phyloP scores from a whole-genome alignment of 37 sponge, comb jelly and placozoan genomes.

The Agelas oroides region DNA sequence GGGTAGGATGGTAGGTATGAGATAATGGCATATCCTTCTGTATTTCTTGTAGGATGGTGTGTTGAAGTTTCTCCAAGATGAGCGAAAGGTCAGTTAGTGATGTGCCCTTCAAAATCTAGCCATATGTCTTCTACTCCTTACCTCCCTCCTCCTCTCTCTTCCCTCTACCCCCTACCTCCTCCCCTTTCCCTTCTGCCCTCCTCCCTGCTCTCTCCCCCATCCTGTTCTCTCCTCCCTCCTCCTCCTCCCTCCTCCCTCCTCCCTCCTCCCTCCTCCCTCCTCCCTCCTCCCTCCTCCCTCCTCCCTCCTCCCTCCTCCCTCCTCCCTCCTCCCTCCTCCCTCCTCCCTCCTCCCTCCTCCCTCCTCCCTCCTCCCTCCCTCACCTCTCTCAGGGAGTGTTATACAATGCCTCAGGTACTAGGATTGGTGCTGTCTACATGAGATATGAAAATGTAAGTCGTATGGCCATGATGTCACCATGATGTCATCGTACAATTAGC shows the following conservation, averaged over 20 bases:
- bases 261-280: neutral
- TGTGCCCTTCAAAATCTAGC: too few species aligned
- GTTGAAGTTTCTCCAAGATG: too few species aligned
- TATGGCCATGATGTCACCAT: too few species aligned
- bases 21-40: neutral
- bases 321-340: constrained; percentile 12
- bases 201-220: neutral
- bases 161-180: too few species aligned
- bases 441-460: too few species aligned
- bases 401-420: neutral
- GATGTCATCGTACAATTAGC: too few species aligned
- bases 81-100: neutral
- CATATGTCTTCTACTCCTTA: too few species aligned
- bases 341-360: constrained; percentile 20
- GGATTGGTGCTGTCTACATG: neutral
- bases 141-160: too few species aligned
- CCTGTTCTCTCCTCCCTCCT: too few species aligned
- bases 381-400: neutral
- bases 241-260: neutral
- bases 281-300: neutral
- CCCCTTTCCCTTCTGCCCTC: too few species aligned
- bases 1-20: too few species aligned
- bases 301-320: neutral
- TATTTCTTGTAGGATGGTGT: neutral
- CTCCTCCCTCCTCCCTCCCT: constrained; percentile 24